Percentiles rank a stretch among this genome's conserved stretches.
phyloP scores from a whole-genome alignment of 2,113 vertebrate genomes.

The Carollia perspicillata region DNA sequence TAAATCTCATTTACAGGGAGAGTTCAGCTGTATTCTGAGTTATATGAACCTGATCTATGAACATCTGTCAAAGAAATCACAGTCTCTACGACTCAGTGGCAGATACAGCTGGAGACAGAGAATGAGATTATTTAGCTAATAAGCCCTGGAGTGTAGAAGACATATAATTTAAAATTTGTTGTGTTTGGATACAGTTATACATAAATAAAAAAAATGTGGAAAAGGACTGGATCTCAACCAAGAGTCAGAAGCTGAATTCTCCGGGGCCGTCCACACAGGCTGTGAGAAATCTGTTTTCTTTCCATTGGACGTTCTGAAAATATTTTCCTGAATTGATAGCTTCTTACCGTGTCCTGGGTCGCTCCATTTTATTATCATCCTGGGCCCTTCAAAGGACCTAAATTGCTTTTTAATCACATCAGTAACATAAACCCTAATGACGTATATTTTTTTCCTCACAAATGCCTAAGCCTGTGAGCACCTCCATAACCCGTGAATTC shows the following conservation, averaged over 20 bases:
- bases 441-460: background rate
- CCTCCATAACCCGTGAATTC: fast-evolving
- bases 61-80: conserved; percentile 11
- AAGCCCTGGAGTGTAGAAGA: background rate
- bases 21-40: conserved; percentile 41
- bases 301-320: background rate
- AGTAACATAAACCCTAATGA: conserved; percentile 29
- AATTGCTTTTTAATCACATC: conserved; percentile 49
- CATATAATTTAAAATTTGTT: background rate
- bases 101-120: background rate
- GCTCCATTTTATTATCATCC: background rate
- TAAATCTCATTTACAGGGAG: conserved; percentile 22
- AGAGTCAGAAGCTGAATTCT: background rate
- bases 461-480: background rate
- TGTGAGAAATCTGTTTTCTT: background rate
- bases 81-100: background rate
- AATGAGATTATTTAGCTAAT: background rate
- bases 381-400: background rate
- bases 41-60: conserved; percentile 17
- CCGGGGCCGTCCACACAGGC: background rate
- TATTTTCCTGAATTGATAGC: background rate
- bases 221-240: background rate
- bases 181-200: conserved; percentile 19
- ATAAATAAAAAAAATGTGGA: background rate
- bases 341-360: background rate